phyloP scores from a whole-genome alignment of 2,797 vertebrate species.

The Oreochromis grahami region DNA sequence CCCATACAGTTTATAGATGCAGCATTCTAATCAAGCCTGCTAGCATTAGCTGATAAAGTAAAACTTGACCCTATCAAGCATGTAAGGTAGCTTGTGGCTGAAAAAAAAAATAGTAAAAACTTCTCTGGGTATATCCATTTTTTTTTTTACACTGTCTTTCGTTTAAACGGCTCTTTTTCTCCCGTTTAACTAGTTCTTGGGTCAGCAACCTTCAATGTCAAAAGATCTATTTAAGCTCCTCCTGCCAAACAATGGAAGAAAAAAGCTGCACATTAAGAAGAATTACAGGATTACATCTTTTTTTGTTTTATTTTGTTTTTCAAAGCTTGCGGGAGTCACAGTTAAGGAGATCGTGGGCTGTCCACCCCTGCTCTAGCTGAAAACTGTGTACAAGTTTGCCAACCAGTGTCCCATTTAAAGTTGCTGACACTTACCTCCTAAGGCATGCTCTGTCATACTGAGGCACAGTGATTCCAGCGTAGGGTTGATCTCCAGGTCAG shows the following conservation, averaged over 20 bases:
- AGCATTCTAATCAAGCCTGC: neutral
- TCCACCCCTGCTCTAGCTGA: neutral
- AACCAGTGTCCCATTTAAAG: neutral
- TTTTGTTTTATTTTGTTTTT: neutral
- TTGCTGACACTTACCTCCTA: constrained; percentile 84
- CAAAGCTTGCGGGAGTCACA: neutral
- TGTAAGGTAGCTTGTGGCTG: neutral
- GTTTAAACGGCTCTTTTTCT: neutral
- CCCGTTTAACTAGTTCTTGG: neutral
- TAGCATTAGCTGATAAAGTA: neutral
- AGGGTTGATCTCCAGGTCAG: constrained; percentile 95
- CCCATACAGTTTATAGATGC: neutral
- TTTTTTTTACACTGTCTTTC: neutral
- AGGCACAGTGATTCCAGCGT: constrained; percentile 97
- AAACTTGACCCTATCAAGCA: neutral
- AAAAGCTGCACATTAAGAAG: neutral
- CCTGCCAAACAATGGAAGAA: neutral
- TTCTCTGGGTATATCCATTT: neutral
- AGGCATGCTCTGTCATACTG: constrained; percentile 98
- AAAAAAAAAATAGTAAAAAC: neutral
- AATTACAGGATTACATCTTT: neutral
- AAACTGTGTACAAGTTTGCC: neutral
- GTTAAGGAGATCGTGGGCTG: neutral
- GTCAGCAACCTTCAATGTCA: neutral
- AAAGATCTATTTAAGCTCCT: neutral